These are phyloP conservation scores for Eriosoma lanigerum DNA, from an alignment of 1,140 invertebrate genomes.

Conservation along the genomic window DNA sequence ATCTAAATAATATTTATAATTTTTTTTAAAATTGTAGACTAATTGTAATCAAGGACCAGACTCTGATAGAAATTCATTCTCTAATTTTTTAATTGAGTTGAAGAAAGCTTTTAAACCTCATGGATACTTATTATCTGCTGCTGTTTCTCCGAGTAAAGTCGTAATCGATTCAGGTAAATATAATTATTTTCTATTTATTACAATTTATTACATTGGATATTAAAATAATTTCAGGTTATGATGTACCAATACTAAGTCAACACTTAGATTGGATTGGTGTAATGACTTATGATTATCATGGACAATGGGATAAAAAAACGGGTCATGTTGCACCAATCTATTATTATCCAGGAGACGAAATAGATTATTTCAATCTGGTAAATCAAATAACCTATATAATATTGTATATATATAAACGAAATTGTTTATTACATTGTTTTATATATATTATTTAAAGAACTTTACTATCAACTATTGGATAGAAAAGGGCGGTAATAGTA, in stretches of 20 bases:
- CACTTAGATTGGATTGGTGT: conserved; percentile 85
- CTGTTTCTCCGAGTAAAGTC: conserved; percentile 84
- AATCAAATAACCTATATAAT: conserved; percentile 45
- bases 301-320: conserved; percentile 81
- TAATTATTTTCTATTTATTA: not conserved
- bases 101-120: conserved; percentile 71
- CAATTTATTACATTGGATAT: not conserved
- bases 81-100: conserved; percentile 72
- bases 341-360: conserved; percentile 74
- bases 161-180: conserved; percentile 71
- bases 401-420: conserved; percentile 55
- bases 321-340: conserved; percentile 81
- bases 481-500: conserved; percentile 73
- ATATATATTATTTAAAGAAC: conserved; percentile 66
- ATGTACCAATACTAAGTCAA: conserved; percentile 71
- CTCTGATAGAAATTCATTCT: conserved; percentile 79
- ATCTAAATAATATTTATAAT: conserved; percentile 57
- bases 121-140: conserved; percentile 75
- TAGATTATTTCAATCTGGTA: conserved; percentile 60
- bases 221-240: conserved; percentile 65
- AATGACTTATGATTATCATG: conserved; percentile 86
- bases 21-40: conserved; percentile 55
- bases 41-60: conserved; percentile 80
- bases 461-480: conserved; percentile 89
- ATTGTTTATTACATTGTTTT: too few relatives aligned